Base-by-base conservation (phyloP, 2,113 vertebrate genomes). In the Alectura lathami region DNA sequence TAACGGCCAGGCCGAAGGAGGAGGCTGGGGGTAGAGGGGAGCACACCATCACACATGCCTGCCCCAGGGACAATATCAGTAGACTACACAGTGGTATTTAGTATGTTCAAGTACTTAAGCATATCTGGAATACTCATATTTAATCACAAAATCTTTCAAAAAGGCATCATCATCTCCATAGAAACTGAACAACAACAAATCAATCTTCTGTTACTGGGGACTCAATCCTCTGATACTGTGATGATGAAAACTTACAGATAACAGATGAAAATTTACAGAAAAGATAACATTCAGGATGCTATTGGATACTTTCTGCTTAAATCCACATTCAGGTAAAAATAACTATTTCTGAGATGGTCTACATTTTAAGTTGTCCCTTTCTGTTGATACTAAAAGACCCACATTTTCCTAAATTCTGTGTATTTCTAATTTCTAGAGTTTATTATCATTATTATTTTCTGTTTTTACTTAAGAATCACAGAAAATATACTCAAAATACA, bases 341-440 rank as follows among this genome's bases (percentile, higher is more conserved):
- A 36, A 17, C 7, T 62, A 3, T 68, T 21, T 8, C 42, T 72
- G 8, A 91, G 23, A 8, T 54, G 2, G 40, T 40, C 17, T 77
- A 54, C 8, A 36, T 4, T 60, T 80, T 29, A 26, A 26, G 2
- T 66, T 79, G 38, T 26, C 8, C 3, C 3, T 51, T 89, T 70
- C 9, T 74, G 13, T 32, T 81, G 62, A 29, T 23, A 8, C 2
- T 38, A 40, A 22, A 26, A 53, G 15, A 83, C 9, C 3, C 20
- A 48, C 1, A 9, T 66, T 66, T 17, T 3, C 0, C 2, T n/a
- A 42, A 87, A 50, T n/a, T 70, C 21, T 67, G 7, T 3, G 1
- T 66, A 64, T 79, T 59, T 88, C 7, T 67, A 54, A 74, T 85
- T 86, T 66, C 7, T 77, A 16, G 34, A 8, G 67, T 14, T 59